Base-by-base conservation (phyloP, 1,140 invertebrate genomes). In the Pinna nobilis region DNA sequence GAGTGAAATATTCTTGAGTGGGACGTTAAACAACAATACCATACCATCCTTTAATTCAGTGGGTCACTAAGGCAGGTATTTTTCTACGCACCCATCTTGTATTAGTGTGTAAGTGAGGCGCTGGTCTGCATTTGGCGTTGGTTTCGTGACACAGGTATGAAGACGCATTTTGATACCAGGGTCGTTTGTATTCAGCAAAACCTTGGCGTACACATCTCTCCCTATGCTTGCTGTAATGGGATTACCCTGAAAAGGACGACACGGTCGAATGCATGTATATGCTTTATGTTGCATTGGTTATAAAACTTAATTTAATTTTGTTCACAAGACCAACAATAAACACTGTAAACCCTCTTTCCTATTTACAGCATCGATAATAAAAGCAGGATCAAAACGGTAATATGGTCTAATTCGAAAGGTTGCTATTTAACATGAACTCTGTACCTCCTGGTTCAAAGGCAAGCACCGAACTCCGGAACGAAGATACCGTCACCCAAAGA, bases 121-220 rank as follows among this genome's bases (percentile, higher is more conserved):
- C 0, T 25, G 28, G 9, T 35, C 32, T 33, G 60, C 33, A 32
- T 23, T 25, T 30, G 60, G 23, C 25, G 32, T 53, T 6, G 70
- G 70, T 30, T 39, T 73, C 20, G 63, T 49, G 6, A 57, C 50
- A 59, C 70, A 73, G 18, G 70, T 66, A 32, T 73, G 23, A 1
- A 73, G n/a, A 11, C 70, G 39, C 70, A 73, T 73, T 73, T 73
- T 73, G 13, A 55, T 57, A 23, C 61, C 53, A 32, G 39, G 35
- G 39, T 73, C 61, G 35, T 65, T 57, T 6, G 63, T 57, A 9
- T 65, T 25, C 2, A 57, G 18, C 25, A 30, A 50, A 18, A 73
- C 70, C 25, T 66, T 73, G n/a, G 66, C 70, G 55, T 59, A 73
- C n/a, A 73, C 53, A 28, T 60, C 49, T 4, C 60, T 55, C 2